These are phyloP conservation scores for Diglossa cyanea DNA, from an alignment of 2,797 vertebrate genomes.

Conservation along the genomic window DNA sequence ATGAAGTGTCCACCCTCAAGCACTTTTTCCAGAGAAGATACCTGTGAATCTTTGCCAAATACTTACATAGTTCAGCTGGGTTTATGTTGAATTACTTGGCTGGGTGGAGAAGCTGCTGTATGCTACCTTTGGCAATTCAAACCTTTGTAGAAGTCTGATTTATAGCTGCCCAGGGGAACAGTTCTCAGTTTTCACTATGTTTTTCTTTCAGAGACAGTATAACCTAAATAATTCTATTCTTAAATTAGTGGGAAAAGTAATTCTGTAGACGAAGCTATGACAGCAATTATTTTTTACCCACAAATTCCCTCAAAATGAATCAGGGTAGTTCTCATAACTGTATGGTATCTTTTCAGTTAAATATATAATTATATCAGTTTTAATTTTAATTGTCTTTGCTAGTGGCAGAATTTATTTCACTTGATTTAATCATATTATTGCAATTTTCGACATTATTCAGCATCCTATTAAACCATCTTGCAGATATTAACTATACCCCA, in stretches of 20 bases:
- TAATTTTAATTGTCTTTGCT: constrained; percentile 33
- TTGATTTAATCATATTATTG: constrained; percentile 40
- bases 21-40: not conserved
- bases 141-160: not conserved
- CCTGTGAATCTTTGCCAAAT: not conserved
- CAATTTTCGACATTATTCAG: constrained; percentile 24
- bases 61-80: not conserved
- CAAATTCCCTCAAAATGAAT: not conserved
- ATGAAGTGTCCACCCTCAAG: not conserved
- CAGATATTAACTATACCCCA: not conserved
- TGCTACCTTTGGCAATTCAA: not conserved
- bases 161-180: not conserved
- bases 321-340: not conserved
- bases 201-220: not conserved
- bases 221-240: not conserved
- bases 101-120: not conserved
- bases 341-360: constrained; percentile 13
- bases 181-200: not conserved
- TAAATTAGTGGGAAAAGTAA: not conserved
- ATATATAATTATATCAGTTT: constrained; percentile 4
- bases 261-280: not conserved
- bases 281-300: not conserved
- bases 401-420: constrained; percentile 31
- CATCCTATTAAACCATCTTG: constrained; percentile 16
- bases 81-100: not conserved